Evolutionary conservation across 2,888 invertebrate species (phyloP), one percentile per base, ranked within the genome.

Genomic region (Epinotia bilunana): DNA sequence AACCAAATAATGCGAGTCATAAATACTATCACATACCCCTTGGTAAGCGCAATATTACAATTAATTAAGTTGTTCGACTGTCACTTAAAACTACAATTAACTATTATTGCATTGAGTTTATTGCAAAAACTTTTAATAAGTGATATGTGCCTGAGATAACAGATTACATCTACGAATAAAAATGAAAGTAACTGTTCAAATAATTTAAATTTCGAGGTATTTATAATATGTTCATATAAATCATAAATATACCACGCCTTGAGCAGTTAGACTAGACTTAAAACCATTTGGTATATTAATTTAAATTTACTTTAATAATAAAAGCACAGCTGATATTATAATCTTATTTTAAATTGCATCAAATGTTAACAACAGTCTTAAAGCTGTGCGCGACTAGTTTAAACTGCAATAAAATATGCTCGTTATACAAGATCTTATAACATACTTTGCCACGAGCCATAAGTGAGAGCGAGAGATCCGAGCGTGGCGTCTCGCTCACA

Each of bases 221-320:
- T 62, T 67, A 9, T 60, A 49, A 57, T 9, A 61, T 62, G 73
- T 70, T 76, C 64, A 61, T 70, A 65, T 60, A 73, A 58, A 72
- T 65, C 64, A 65, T 64, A 73, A 58, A 72, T 62, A 71, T 61
- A 70, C 69, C 77, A 73, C 71, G 76, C 81, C 86, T 88, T 89
- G 87, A 88, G 88, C 87, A 87, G 83, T 81, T 76, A 86, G 90
- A 90, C 90, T 90, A 90, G 90, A 90, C 81, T 81, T 81, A 82
- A 82, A 85, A 84, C 83, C 81, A 88, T 90, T 90, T 90, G 90
- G 90, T 88, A 88, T 86, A 28, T 69, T 58, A 63, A 57, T 53
- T 70, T 60, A 20, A 63, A 63, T 58, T 58, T 43, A 73, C 49
- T 53, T 58, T 70, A 57, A 65, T 28, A 43, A 61, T 60, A 71